Evolutionary conservation across 2,888 invertebrate genomes (phyloP), one percentile per base, ranked within the genome.

Genomic region (Lasioglossum morio): DNA sequence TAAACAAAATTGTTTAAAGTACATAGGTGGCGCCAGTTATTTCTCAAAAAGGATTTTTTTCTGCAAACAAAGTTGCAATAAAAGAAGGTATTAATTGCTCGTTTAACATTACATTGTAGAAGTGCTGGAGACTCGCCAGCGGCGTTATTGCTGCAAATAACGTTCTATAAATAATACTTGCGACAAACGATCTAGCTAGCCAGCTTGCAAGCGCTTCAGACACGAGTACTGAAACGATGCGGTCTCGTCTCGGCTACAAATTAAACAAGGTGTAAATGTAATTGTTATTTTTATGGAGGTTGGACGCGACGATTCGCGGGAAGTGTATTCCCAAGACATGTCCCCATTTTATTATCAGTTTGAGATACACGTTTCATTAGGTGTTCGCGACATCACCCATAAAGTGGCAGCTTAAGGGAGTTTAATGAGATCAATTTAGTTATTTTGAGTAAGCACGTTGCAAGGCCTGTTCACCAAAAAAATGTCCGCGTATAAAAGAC

Each of bases 111-210:
- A 87, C 86, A 89, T 89, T 87, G 89, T 82, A 87, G 77, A 85
- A 77, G 82, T 70, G 70, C 53, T 89, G 89, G 89, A 80, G 19
- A 70, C n/a, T n/a, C 57, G 89, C 89, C 89, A 89, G 87, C 34
- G 60, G 63, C 89, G 84, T 89, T 89, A 89, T 89, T 89, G 89
- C 87, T 87, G 85, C 84, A 87, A 89, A 89, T 89, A 87, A 87
- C 89, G 81, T 89, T 89, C 89, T 89, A 89, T 89, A 89, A 89
- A 87, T 89, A 89, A 87, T 84, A 77, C 72, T 72, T 82, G 84
- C 85, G 89, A 84, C 82, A 82, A 82, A 78, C 84, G 87, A 89
- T 89, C 89, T 77, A 77, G 75, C 77, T 81, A 79, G 87, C 84
- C 69, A 76, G 85, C 82, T 37, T 73, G 79, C 70, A 8, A 77